A percentile compares a stretch with the other conserved stretches of the same genome.
These are phyloP conservation scores for Leucopternis melanops DNA, from an alignment of 2,113 vertebrate species.

Conservation along the genomic window DNA sequence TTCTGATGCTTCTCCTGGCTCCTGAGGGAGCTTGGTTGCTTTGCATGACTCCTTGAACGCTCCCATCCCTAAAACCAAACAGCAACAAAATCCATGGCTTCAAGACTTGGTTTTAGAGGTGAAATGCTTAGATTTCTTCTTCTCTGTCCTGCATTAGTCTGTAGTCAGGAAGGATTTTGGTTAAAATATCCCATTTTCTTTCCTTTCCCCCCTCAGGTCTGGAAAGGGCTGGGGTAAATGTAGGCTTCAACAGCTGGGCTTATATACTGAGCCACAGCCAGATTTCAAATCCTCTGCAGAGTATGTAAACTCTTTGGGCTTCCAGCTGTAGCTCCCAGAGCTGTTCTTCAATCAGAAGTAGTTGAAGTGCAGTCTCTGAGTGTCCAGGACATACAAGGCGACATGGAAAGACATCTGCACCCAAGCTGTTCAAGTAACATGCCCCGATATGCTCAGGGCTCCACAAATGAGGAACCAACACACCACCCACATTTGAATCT, in stretches of 20 bases:
- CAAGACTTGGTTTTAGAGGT: background rate
- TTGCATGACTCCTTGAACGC: accelerated
- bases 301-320: background rate
- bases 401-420: background rate
- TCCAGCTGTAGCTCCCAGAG: background rate
- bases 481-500: accelerated
- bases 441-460: background rate
- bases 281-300: background rate
- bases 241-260: background rate
- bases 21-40: background rate
- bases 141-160: background rate
- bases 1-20: background rate
- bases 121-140: background rate
- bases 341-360: background rate
- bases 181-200: background rate
- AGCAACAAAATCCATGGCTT: background rate
- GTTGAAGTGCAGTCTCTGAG: background rate
- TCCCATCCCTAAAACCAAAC: background rate
- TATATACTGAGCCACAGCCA: background rate
- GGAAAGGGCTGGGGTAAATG: background rate
- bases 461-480: background rate
- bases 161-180: background rate
- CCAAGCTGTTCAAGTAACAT: too few relatives aligned
- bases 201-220: background rate
- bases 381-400: background rate